Percentiles rank a stretch among this genome's conserved stretches.
Evolutionary conservation across 2,113 vertebrate species (phyloP).

Genomic region (Vireo altiloquus): DNA sequence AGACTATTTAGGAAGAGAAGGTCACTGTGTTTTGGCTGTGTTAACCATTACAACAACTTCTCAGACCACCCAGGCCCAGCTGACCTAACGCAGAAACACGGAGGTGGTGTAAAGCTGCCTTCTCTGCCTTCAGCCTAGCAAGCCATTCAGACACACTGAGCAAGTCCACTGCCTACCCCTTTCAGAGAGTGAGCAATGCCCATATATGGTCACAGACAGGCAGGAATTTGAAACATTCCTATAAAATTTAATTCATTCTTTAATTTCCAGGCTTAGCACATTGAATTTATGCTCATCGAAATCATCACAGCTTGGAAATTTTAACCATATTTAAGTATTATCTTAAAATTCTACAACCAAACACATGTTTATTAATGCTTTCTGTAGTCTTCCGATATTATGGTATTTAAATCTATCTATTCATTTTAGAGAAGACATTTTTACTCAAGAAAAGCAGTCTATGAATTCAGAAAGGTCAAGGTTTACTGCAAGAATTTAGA

Average conservation of each 20-base stretch:
- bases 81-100: neutral
- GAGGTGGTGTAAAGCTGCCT: neutral
- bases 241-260: slow-evolving; percentile 5
- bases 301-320: neutral
- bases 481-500: neutral
- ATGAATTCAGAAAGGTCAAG: neutral
- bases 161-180: neutral
- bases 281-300: neutral
- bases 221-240: slow-evolving; percentile 26
- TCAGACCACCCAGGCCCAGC: slow-evolving; percentile 39
- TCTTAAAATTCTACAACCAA: neutral
- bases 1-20: neutral
- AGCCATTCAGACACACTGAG: neutral
- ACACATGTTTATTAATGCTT: neutral
- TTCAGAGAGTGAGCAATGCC: neutral
- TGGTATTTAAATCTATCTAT: neutral
- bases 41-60: slow-evolving; percentile 2
- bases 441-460: neutral
- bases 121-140: neutral
- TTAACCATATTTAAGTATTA: neutral
- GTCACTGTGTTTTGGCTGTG: slow-evolving; percentile 15
- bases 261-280: neutral
- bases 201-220: slow-evolving; percentile 12
- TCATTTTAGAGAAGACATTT: neutral
- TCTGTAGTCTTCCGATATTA: neutral